Conservation (phyloP, 1,140 invertebrate species). For the Hyphantria cunea region DNA sequence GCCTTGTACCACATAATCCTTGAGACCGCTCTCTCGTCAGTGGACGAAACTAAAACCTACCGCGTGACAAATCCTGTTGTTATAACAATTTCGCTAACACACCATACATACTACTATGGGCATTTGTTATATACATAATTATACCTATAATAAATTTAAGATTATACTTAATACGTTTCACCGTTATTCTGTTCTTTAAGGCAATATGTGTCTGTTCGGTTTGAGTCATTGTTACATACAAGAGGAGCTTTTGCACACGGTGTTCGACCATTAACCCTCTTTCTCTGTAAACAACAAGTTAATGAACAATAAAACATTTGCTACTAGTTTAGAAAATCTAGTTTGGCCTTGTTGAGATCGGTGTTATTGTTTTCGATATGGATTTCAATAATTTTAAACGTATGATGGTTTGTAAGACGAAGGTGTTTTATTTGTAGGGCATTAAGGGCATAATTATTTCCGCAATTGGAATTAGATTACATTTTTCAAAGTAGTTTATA, state of each 20-base stretch:
- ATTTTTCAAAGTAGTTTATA: too few relatives aligned
- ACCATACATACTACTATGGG: conserved; percentile 9
- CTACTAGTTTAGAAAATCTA: background rate
- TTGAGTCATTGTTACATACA: conserved; percentile 9
- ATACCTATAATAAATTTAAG: conserved; percentile 36
- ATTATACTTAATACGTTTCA: conserved; percentile 20
- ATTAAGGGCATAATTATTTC: too few relatives aligned
- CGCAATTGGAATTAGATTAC: too few relatives aligned
- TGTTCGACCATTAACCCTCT: conserved; percentile 7
- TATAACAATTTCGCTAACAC: conserved; percentile 43
- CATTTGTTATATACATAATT: conserved; percentile 33
- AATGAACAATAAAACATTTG: conserved; percentile 6
- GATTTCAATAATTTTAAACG: too few relatives aligned
- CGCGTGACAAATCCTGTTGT: conserved; percentile 46
- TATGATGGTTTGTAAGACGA: too few relatives aligned
- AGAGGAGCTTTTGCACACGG: conserved; percentile 20
- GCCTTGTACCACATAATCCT: conserved; percentile 24
- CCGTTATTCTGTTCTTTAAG: conserved; percentile 21
- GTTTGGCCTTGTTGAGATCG: conserved; percentile 3
- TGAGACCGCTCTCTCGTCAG: conserved; percentile 18
- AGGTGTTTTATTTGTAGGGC: too few relatives aligned
- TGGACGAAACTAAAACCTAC: conserved; percentile 45
- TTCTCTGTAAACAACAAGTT: conserved; percentile 21
- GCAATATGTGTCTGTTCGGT: conserved; percentile 8
- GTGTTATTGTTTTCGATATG: too few relatives aligned